These are phyloP conservation scores for Andrena cerasifolii DNA, from an alignment of 1,140 invertebrate species.

Conservation along the genomic window DNA sequence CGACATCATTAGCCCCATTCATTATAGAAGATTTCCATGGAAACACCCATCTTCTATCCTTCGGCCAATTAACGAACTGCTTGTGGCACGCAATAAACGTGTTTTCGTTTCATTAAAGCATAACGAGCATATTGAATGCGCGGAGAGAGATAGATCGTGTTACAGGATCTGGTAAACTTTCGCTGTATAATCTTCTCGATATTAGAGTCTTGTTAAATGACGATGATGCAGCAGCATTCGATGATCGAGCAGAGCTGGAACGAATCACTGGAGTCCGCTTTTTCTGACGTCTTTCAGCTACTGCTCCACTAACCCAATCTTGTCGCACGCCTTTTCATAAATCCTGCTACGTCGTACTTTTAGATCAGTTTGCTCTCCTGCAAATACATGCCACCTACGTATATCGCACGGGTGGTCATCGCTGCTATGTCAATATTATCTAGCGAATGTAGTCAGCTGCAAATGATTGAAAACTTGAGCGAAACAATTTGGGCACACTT, in stretches of 20 bases:
- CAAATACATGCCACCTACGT: background rate
- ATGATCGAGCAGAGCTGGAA: conserved; percentile 19
- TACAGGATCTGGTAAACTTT: background rate
- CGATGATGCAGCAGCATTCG: conserved; percentile 25
- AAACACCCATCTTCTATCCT: background rate
- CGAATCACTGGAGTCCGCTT: conserved; percentile 13
- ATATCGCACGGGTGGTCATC: background rate
- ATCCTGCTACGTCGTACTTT: background rate
- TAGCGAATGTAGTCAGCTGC: too few species aligned
- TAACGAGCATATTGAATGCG: background rate
- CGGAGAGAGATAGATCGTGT: conserved; percentile 1
- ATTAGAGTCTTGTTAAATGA: conserved; percentile 10
- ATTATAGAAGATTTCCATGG: background rate
- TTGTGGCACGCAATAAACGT: background rate
- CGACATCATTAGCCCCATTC: background rate
- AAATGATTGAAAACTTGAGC: too few species aligned
- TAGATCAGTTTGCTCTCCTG: background rate
- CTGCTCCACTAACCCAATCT: conserved; percentile 33
- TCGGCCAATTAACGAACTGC: background rate
- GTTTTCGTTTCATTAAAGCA: conserved; percentile 4
- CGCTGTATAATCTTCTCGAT: background rate
- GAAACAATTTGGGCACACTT: too few species aligned
- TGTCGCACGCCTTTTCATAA: background rate
- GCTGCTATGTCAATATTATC: too few species aligned
- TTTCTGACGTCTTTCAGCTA: background rate